A percentile compares a stretch with the other conserved stretches of the same genome.
phyloP scores from a whole-genome alignment of 2,797 vertebrate genomes.

The Dromococcyx pavoninus region DNA sequence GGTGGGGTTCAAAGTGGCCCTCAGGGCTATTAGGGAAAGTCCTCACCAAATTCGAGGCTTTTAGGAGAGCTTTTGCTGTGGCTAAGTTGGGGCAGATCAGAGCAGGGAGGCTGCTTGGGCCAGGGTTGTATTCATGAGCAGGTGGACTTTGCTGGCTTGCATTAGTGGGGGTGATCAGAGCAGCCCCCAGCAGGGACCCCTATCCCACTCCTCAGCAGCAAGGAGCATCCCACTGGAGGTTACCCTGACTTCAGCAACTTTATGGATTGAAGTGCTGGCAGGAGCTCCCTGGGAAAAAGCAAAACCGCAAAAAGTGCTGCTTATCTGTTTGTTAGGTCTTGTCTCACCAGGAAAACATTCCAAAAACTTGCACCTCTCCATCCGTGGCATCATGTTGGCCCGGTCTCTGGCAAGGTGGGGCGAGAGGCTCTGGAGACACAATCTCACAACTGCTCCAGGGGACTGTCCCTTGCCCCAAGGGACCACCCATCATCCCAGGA shows the following conservation, averaged over 20 bases:
- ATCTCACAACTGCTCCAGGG: accelerated
- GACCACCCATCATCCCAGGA: neutral
- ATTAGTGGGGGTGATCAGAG: neutral
- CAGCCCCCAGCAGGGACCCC: neutral
- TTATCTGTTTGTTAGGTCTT: neutral
- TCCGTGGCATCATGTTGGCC: too few species aligned
- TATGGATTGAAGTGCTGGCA: accelerated
- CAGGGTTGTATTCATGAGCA: neutral
- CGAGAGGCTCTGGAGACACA: neutral
- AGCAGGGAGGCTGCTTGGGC: neutral
- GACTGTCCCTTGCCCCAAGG: neutral
- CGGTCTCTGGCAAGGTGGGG: neutral
- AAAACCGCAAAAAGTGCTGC: neutral
- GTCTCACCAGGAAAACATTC: neutral
- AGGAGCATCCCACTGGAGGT: neutral
- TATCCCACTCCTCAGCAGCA: neutral
- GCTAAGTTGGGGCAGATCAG: neutral
- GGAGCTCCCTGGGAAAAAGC: neutral
- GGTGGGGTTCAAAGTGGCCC: neutral
- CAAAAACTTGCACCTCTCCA: neutral
- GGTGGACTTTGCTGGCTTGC: neutral
- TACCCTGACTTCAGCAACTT: neutral
- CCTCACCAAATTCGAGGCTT: neutral
- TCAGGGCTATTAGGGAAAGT: neutral
- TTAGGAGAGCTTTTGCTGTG: neutral